These are phyloP conservation scores for Sander lucioperca DNA, from an alignment of 2,113 vertebrate species.

Conservation along the genomic window DNA sequence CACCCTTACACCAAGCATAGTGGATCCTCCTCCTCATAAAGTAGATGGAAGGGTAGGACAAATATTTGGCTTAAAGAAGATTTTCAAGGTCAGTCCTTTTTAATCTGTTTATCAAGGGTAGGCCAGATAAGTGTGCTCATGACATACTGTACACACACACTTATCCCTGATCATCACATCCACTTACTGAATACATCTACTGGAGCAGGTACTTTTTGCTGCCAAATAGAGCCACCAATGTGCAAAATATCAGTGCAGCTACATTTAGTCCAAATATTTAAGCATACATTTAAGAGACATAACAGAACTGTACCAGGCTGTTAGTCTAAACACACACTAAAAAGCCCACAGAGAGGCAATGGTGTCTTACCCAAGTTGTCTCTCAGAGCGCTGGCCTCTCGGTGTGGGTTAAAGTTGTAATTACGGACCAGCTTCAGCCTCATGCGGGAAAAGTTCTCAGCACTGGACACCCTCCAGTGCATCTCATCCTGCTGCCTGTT, in stretches of 20 bases:
- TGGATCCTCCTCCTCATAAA: not conserved
- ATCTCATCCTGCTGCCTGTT: constrained; percentile 85
- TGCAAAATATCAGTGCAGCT: not conserved
- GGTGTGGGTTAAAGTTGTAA: constrained; percentile 91
- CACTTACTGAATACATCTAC: not conserved
- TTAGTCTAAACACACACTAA: not conserved
- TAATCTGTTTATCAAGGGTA: constrained; percentile 33
- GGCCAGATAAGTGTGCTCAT: not conserved
- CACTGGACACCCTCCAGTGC: constrained; percentile 94
- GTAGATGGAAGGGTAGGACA: not conserved
- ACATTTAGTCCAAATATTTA: not conserved
- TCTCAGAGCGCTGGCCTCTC: constrained; percentile 94
- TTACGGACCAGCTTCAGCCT: constrained; percentile 94
- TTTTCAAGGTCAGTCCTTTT: constrained; percentile 27
- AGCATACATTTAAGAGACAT: not conserved
- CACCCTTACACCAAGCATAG: not conserved
- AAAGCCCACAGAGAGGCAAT: not conserved
- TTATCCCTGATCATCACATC: not conserved
- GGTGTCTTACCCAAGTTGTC: constrained; percentile 92
- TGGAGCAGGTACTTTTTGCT: not conserved
- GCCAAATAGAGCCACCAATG: not conserved
- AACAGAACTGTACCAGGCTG: no score
- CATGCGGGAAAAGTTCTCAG: constrained; percentile 98
- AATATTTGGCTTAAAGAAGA: constrained; percentile 6
- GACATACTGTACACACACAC: constrained; percentile 5